Evolutionary conservation across 2,113 vertebrate species (phyloP).

Genomic region (Gambusia affinis): DNA sequence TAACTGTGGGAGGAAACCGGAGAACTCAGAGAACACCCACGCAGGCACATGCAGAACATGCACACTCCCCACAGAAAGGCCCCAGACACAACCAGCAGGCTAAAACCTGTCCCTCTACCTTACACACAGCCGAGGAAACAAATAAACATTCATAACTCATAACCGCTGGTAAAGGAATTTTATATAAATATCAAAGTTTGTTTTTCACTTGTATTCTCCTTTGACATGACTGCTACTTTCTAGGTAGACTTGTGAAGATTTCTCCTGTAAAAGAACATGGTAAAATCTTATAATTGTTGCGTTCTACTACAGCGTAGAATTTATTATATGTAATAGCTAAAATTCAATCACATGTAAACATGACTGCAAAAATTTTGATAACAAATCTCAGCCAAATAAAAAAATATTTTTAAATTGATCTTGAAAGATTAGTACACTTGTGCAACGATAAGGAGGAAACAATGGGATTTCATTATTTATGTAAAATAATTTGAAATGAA

Average conservation of each 20-base stretch:
- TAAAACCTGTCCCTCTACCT: neutral
- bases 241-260: neutral
- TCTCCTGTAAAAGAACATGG: neutral
- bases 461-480: neutral
- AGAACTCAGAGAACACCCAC: neutral
- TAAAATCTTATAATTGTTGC: neutral
- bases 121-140: neutral
- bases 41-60: neutral
- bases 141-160: neutral
- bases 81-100: neutral
- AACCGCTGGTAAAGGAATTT: neutral
- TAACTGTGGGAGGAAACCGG: neutral
- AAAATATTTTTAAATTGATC: no score
- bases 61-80: neutral
- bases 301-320: neutral
- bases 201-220: neutral
- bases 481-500: neutral
- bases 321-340: neutral
- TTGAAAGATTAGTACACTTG: neutral
- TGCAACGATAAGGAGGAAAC: neutral
- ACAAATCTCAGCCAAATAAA: neutral
- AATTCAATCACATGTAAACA: neutral
- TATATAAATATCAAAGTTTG: neutral
- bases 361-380: neutral
- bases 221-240: neutral